Percentiles rank a stretch among this genome's conserved stretches.
Evolutionary conservation across 2,797 vertebrate genomes (phyloP).

Genomic region (Poliocrania exsul): DNA sequence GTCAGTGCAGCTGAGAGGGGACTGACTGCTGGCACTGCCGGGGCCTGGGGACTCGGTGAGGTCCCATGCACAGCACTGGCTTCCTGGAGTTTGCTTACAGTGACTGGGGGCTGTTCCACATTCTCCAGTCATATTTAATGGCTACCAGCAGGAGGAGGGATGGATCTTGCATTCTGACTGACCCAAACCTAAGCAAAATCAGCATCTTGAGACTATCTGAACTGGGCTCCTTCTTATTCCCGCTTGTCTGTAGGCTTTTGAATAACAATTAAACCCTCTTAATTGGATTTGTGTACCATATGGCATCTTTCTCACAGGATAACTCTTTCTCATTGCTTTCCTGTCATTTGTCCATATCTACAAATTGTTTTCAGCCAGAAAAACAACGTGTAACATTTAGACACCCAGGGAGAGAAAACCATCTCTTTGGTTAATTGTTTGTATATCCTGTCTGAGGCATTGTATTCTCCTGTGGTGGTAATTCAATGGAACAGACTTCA

Average conservation of each 20-base stretch:
- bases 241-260: slow-evolving; percentile 17
- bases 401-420: not conserved
- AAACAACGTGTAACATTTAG: not conserved
- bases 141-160: not conserved
- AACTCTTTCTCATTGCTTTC: not conserved
- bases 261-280: slow-evolving; percentile 54
- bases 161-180: not conserved
- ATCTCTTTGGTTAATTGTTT: not conserved
- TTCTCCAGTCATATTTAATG: not conserved
- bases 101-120: not conserved
- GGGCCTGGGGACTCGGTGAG: not conserved
- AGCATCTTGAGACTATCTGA: not conserved
- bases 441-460: not conserved
- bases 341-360: not conserved
- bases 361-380: not conserved
- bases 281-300: slow-evolving; percentile 52
- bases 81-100: not conserved
- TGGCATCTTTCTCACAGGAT: slow-evolving; percentile 31
- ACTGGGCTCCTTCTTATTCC: not conserved
- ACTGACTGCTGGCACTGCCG: not conserved
- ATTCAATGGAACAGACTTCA: not conserved
- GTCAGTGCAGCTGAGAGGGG: not conserved
- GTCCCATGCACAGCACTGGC: not conserved
- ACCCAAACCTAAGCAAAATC: not conserved
- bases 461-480: not conserved